Conservation (phyloP, 2,888 invertebrate species). For the Drosophila neoperkinsi region DNA sequence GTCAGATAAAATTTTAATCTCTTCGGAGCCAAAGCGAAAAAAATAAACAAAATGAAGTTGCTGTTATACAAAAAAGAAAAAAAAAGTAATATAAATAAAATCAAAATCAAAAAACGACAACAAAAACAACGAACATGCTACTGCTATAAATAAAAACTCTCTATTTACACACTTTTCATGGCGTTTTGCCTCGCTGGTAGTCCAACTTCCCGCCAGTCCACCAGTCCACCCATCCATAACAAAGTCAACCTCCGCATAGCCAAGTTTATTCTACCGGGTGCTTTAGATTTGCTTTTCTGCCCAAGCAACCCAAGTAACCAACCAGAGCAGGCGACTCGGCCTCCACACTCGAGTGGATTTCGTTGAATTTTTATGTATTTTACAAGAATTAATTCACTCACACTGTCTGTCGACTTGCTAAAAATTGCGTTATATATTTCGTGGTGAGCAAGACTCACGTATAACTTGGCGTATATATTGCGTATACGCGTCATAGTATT, state of each 20-base stretch:
- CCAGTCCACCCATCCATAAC: background rate
- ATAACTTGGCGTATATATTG: slow-evolving; percentile 56
- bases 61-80: slow-evolving; percentile 33
- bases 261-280: slow-evolving; percentile 62
- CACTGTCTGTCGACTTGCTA: slow-evolving; percentile 63
- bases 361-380: slow-evolving; percentile 58
- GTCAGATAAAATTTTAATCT: slow-evolving; percentile 81
- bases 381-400: slow-evolving; percentile 75
- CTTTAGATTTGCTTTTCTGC: slow-evolving; percentile 58
- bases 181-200: slow-evolving; percentile 22
- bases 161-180: slow-evolving; percentile 76
- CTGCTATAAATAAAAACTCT: slow-evolving; percentile 70
- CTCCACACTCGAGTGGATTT: slow-evolving; percentile 38
- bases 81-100: slow-evolving; percentile 28
- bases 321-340: slow-evolving; percentile 1
- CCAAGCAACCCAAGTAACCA: slow-evolving; percentile 2
- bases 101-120: slow-evolving; percentile 14
- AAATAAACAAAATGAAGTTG: slow-evolving; percentile 67
- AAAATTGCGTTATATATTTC: slow-evolving; percentile 49
- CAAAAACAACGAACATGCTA: slow-evolving; percentile 38
- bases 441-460: slow-evolving; percentile 45
- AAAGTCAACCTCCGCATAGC: slow-evolving; percentile 6
- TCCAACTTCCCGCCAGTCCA: slow-evolving; percentile 3
- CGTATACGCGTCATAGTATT: slow-evolving; percentile 65
- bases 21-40: slow-evolving; percentile 67